phyloP scores from a whole-genome alignment of 1,140 invertebrate genomes.

The Armadillidium nasatum region DNA sequence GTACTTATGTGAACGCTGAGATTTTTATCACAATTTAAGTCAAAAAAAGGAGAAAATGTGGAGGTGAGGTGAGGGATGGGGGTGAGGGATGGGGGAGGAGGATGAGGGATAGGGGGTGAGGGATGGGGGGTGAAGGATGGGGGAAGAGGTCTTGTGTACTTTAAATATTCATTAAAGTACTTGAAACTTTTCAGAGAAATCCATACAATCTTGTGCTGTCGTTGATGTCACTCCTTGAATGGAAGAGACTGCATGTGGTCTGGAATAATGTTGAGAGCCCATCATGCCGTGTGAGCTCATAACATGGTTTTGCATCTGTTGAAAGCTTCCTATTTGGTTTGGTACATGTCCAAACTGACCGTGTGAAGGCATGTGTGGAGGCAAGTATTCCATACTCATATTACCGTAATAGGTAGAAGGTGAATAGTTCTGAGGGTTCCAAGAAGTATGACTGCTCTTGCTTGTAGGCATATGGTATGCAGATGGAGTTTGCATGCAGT shows the following conservation, averaged over 20 bases:
- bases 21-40: neutral
- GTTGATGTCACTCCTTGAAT: slow-evolving; percentile 33
- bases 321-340: slow-evolving; percentile 33
- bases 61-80: too few species aligned
- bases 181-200: slow-evolving; percentile 30
- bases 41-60: neutral
- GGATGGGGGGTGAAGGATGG: too few species aligned
- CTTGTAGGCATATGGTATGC: slow-evolving; percentile 32
- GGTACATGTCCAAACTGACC: slow-evolving; percentile 32
- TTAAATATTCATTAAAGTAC: neutral
- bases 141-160: neutral
- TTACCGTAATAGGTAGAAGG: slow-evolving; percentile 45
- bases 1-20: slow-evolving; percentile 2
- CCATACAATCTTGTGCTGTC: slow-evolving; percentile 40
- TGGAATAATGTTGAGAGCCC: slow-evolving; percentile 33
- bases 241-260: slow-evolving; percentile 23
- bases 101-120: too few species aligned
- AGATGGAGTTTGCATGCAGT: slow-evolving; percentile 38
- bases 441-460: slow-evolving; percentile 34
- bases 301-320: slow-evolving; percentile 37
- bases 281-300: slow-evolving; percentile 39
- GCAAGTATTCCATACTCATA: slow-evolving; percentile 44
- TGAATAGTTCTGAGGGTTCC: slow-evolving; percentile 38
- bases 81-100: too few species aligned
- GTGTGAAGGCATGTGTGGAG: slow-evolving; percentile 38